Conservation (phyloP, 2,113 vertebrate genomes). For the Physeter macrocephalus region DNA sequence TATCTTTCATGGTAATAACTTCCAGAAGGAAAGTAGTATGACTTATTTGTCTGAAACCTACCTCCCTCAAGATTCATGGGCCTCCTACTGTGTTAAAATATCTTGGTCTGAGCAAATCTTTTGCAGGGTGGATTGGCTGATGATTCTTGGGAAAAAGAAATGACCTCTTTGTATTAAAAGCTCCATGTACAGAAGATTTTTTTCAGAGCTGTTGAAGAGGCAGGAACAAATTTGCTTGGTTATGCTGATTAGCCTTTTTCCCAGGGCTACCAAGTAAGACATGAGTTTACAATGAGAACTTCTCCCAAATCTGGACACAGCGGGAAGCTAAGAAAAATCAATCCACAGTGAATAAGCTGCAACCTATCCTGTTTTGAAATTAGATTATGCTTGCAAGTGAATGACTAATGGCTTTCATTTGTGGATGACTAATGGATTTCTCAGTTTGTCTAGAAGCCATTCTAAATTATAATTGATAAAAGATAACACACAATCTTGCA, state of each 20-base stretch:
- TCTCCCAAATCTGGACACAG: not conserved
- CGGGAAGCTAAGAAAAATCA: constrained; percentile 7
- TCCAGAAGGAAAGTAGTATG: not conserved
- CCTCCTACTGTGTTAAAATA: not conserved
- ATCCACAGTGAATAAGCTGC: not conserved
- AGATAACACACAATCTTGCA: not conserved
- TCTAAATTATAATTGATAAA: constrained; percentile 14
- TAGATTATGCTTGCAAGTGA: constrained; percentile 18
- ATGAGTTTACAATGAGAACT: not conserved
- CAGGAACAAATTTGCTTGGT: constrained; percentile 14
- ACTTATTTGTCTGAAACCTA: not conserved
- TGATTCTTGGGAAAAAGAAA: not conserved
- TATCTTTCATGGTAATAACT: not conserved
- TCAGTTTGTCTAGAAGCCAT: constrained; percentile 1
- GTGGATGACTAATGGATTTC: not conserved
- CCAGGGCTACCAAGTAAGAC: not conserved
- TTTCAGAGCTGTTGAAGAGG: constrained; percentile 5
- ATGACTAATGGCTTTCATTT: not conserved
- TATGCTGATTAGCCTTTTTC: constrained; percentile 5
- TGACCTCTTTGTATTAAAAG: not conserved
- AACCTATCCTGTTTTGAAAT: constrained; percentile 19
- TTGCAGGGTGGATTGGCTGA: not conserved
- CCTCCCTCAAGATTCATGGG: not conserved
- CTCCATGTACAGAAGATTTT: not conserved
- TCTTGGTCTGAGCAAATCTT: not conserved